Conservation (phyloP, 2,888 invertebrate genomes). For the Ophion slaviceki region DNA sequence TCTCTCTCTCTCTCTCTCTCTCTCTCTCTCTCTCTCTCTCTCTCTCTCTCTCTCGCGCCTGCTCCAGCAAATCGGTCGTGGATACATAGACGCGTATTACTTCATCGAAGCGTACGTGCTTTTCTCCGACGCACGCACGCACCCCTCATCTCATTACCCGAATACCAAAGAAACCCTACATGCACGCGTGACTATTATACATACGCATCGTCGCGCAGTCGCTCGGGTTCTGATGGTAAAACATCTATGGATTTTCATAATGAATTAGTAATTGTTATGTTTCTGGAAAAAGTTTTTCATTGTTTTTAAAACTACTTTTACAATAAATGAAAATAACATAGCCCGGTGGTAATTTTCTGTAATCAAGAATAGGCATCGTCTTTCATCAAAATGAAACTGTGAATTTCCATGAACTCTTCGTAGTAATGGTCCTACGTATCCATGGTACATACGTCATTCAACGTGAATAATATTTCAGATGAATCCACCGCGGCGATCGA, state of each 20-base stretch:
- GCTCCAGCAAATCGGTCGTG: slow-evolving; percentile 67
- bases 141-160: slow-evolving; percentile 25
- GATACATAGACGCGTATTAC: slow-evolving; percentile 71
- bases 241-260: background rate
- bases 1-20: background rate
- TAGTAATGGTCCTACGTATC: no score
- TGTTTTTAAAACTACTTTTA: background rate
- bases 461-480: no score
- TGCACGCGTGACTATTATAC: background rate
- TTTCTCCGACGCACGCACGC: slow-evolving; percentile 50
- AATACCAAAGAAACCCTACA: slow-evolving; percentile 20
- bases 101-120: slow-evolving; percentile 65
- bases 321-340: no score
- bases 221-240: background rate
- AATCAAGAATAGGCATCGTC: no score
- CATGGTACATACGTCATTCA: no score
- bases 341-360: no score
- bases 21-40: background rate
- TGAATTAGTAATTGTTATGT: background rate
- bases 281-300: background rate
- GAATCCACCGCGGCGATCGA: no score
- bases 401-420: no score
- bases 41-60: slow-evolving; percentile 14
- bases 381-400: no score
- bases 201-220: background rate